Base-by-base conservation (phyloP, 2,888 invertebrate genomes). In the Chrysolina americana region DNA sequence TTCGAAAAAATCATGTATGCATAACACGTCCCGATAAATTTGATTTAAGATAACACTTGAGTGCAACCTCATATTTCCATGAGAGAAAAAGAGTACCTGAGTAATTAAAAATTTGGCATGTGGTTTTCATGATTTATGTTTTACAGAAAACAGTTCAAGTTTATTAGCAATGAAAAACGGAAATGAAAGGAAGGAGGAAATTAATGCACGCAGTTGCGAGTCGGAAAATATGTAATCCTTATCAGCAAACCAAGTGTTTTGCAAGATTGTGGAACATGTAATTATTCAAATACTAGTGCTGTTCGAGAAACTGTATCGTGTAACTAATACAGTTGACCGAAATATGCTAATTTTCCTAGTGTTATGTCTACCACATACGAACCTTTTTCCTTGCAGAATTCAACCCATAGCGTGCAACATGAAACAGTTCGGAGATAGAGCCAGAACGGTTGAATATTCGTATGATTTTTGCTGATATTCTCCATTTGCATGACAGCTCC, bases 401-500 rank as follows among this genome's bases (percentile, higher is more conserved):
- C 75, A 74, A 68, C 70, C 66, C 66, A 62, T 79, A 66, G 79
- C 79, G 79, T 79, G 73, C 65, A 50, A 62, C 76, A 76, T 71
- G 76, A 73, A 76, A 76, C 71, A 11, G n/a, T 48, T 21, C 47
- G 68, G 65, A 76, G 70, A 76, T 75, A 76, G 76, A 50, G 59
- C 59, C 59, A n/a, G n/a, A 59, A 59, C 71, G 73, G 63, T 59
- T 65, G 63, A 65, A 76, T 70, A 63, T 64, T 62, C 66, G 72
- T 73, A 50, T 56, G 75, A 59, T 78, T 78, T 79, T 75, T 74
- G 76, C 76, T 74, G 74, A 73, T 70, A 75, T 66, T 73, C 70
- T 41, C 66, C 66, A 71, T 66, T 82, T 75, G 82, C 82, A 81
- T 81, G 81, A 79, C 81, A 72, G 71, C 70, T 59, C 56, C 72